Conservation (phyloP, 2,797 vertebrate genomes). For the Gymnoscopelus braueri region DNA sequence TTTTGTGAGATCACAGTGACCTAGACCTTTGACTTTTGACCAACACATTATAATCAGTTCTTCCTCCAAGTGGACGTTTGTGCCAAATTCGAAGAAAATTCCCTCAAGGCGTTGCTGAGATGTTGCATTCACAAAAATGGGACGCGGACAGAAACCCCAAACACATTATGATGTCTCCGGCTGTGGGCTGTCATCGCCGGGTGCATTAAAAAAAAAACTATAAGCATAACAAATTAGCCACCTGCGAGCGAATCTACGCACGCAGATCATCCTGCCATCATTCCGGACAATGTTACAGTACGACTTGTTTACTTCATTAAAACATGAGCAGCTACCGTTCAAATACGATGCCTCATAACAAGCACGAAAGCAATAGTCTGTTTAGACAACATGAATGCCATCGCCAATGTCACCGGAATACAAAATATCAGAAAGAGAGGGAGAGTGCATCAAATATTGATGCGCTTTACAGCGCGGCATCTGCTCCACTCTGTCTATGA, state of each 20-base stretch:
- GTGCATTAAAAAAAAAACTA: background rate
- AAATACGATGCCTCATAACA: constrained; percentile 49
- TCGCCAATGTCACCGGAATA: constrained; percentile 52
- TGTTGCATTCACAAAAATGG: too few species aligned
- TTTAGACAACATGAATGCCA: constrained; percentile 36
- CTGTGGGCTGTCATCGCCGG: too few species aligned
- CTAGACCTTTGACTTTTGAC: too few species aligned
- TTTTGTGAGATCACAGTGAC: too few species aligned
- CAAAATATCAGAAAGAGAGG: constrained; percentile 65
- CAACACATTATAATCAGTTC: too few species aligned
- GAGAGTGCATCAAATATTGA: constrained; percentile 78
- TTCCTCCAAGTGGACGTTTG: too few species aligned
- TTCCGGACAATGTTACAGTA: constrained; percentile 24
- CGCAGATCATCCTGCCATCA: constrained; percentile 44
- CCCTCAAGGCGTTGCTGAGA: too few species aligned
- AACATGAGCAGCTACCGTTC: constrained; percentile 22
- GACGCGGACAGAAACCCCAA: too few species aligned
- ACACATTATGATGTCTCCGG: too few species aligned
- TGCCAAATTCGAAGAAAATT: too few species aligned
- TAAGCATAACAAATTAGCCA: constrained; percentile 58
- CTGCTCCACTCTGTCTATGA: constrained; percentile 75
- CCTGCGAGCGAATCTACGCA: constrained; percentile 52
- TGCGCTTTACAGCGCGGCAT: constrained; percentile 77
- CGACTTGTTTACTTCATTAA: constrained; percentile 62
- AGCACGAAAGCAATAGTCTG: constrained; percentile 42